A percentile compares a stretch with the other conserved stretches of the same genome.
Evolutionary conservation across 2,888 invertebrate genomes (phyloP).

Genomic region (Gastracanthus pulcherrimus): DNA sequence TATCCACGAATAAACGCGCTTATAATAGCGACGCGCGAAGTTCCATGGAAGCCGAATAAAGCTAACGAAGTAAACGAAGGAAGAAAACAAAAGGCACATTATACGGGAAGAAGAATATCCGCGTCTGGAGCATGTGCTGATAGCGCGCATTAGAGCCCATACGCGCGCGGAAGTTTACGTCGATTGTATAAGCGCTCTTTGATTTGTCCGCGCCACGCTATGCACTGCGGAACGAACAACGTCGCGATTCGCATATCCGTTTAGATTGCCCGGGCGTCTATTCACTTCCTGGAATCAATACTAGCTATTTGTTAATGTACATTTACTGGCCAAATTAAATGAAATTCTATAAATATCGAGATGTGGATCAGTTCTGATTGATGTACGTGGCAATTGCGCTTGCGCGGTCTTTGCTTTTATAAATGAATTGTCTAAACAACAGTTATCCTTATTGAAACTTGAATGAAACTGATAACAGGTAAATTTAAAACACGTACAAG

Average conservation of each 20-base stretch:
- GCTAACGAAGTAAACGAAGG: background rate
- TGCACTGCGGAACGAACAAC: background rate
- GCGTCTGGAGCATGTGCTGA: background rate
- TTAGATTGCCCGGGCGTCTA: background rate
- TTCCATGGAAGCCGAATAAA: background rate
- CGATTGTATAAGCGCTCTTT: conserved; percentile 54
- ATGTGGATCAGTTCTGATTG: too few relatives aligned
- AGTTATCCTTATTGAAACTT: too few relatives aligned
- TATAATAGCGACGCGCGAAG: background rate
- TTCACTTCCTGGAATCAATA: background rate
- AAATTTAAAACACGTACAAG: too few relatives aligned
- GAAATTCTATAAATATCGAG: too few relatives aligned
- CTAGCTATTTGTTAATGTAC: background rate
- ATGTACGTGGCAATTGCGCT: too few relatives aligned
- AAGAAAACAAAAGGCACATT: background rate
- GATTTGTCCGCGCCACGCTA: conserved; percentile 43
- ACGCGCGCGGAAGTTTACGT: conserved; percentile 53
- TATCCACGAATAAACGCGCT: too few relatives aligned
- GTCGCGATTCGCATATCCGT: background rate
- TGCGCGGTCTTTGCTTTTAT: too few relatives aligned
- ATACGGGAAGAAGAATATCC: conserved; percentile 2
- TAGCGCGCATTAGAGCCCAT: background rate
- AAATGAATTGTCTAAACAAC: too few relatives aligned
- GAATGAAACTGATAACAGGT: too few relatives aligned
- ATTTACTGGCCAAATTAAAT: too few relatives aligned